These are phyloP conservation scores for Falco berigora DNA, from an alignment of 2,797 vertebrate genomes.

Conservation along the genomic window DNA sequence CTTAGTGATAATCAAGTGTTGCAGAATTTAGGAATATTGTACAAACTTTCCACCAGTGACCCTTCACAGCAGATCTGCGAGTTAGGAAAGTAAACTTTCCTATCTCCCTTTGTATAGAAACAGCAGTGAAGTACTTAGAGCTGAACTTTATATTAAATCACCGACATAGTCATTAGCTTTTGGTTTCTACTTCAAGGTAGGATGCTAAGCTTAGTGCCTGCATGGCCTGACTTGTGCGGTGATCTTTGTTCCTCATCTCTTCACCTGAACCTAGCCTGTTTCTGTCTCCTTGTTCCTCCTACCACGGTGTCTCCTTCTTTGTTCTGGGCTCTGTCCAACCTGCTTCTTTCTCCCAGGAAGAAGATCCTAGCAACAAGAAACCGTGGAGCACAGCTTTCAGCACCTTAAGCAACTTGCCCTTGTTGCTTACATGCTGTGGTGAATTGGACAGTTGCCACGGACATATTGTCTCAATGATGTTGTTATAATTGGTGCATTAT, in stretches of 20 bases:
- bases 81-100: neutral
- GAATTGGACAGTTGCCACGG: slow-evolving; percentile 7
- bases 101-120: neutral
- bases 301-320: neutral
- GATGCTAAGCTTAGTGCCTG: neutral
- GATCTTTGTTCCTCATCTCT: neutral
- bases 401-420: slow-evolving; percentile 20
- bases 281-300: neutral
- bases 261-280: neutral
- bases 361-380: slow-evolving; percentile 27
- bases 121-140: neutral
- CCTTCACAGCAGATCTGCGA: neutral
- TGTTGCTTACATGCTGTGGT: neutral
- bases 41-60: neutral
- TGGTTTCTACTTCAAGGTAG: neutral
- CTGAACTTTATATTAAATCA: neutral
- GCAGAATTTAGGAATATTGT: neutral
- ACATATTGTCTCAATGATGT: neutral
- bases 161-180: neutral
- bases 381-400: neutral
- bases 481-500: slow-evolving; percentile 20
- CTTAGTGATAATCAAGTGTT: neutral
- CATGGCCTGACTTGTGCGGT: neutral
- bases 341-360: neutral
- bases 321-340: neutral